Percentiles rank a stretch among this genome's conserved stretches.
Conservation (phyloP, 2,888 invertebrate genomes). For the Tenthredo amoena region DNA sequence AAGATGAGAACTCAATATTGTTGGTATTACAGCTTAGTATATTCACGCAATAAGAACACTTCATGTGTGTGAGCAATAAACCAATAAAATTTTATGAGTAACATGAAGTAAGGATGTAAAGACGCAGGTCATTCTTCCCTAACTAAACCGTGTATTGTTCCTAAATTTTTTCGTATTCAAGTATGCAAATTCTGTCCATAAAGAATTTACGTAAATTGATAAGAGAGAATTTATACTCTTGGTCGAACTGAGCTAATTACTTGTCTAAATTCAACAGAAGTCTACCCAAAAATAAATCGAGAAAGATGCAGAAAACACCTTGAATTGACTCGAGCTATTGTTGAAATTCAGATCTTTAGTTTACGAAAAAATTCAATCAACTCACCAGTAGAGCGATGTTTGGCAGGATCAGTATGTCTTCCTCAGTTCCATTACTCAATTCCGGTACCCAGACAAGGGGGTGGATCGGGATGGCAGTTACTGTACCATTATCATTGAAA, state of each 20-base stretch:
- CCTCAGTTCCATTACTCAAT: constrained; percentile 85
- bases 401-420: constrained; percentile 88
- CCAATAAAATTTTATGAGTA: background rate
- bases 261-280: background rate
- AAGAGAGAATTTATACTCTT: background rate
- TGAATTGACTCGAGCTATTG: background rate
- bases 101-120: background rate
- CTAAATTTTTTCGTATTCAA: background rate
- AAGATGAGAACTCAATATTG: background rate
- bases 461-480: constrained; percentile 86
- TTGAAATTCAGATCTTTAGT: background rate
- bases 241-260: background rate
- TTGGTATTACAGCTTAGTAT: background rate
- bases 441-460: constrained; percentile 89
- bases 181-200: background rate
- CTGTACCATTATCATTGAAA: constrained; percentile 88
- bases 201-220: background rate
- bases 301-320: background rate
- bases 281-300: background rate
- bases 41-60: background rate
- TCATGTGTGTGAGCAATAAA: background rate
- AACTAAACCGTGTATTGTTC: background rate
- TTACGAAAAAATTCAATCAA: constrained; percentile 60
- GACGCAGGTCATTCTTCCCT: background rate
- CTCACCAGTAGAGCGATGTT: constrained; percentile 93